A percentile compares a stretch with the other conserved stretches of the same genome.
Conservation (phyloP, 1,140 invertebrate genomes). For the Piezodorus guildinii region DNA sequence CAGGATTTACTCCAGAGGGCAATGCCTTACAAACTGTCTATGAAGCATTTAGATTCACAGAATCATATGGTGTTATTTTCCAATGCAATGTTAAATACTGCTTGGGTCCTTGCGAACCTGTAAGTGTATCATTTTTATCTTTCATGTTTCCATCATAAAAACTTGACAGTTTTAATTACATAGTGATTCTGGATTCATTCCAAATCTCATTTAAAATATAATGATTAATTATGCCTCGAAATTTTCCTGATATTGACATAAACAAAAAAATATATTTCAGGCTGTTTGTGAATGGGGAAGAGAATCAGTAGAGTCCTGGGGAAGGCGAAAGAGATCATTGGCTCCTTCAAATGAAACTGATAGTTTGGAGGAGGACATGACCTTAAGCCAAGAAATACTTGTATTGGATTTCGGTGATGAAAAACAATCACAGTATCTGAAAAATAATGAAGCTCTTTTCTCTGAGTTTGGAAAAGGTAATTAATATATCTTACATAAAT, state of each 20-base stretch:
- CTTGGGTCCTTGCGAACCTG: constrained; percentile 84
- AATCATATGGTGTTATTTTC: constrained; percentile 93
- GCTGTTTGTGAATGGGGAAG: constrained; percentile 78
- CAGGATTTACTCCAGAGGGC: constrained; percentile 74
- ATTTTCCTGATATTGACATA: too few relatives aligned
- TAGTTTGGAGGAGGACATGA: constrained; percentile 58
- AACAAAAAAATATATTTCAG: constrained; percentile 34
- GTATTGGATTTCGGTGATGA: constrained; percentile 85
- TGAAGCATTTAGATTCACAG: constrained; percentile 90
- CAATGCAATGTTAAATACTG: constrained; percentile 96
- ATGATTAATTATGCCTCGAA: neutral
- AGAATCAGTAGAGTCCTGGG: constrained; percentile 80
- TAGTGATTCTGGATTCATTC: neutral
- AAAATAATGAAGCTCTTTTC: constrained; percentile 51
- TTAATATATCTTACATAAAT: neutral
- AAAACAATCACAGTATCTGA: constrained; percentile 65
- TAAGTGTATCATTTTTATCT: constrained; percentile 39
- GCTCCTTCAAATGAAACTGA: constrained; percentile 40
- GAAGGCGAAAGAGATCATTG: constrained; percentile 68
- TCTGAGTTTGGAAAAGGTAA: constrained; percentile 61
- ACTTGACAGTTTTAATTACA: neutral
- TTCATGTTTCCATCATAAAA: neutral
- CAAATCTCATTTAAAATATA: neutral
- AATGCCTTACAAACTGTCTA: constrained; percentile 82
- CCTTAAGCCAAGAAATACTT: constrained; percentile 83